Evolutionary conservation across 2,797 vertebrate genomes (phyloP), one percentile per base, ranked within the genome.

Genomic region (Rhynchonycteris naso): DNA sequence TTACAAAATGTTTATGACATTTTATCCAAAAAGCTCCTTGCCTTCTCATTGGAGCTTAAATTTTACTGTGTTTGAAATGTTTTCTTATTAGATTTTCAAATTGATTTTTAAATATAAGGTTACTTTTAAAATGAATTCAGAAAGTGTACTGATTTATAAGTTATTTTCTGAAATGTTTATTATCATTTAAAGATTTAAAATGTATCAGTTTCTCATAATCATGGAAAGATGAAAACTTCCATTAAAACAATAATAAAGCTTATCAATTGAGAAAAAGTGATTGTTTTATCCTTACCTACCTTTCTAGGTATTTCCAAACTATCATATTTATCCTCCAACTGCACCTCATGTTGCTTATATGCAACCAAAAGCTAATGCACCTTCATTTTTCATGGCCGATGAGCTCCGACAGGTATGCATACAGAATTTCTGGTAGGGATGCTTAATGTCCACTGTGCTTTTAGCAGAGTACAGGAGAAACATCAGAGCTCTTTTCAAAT

Each of bases 321-420:
- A 99, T 97, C 99, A 99, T 96, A 99, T 99, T 98, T 99, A 99
- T 93, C 99, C 99, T 98, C 99, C 99, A 96, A 99, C 99, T 35
- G 99, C 99, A 76, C 99, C 99, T 97, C 99, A 99, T 65, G 99
- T 99, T 98, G 99, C 99, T 97, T 99, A 99, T 96, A 99, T 99
- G 99, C 99, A 99, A 96, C 99, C 99, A 15, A 99, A 99, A 99
- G 99, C 99, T 96, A 99, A 99, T 59, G 99, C 99, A 97, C 99
- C 99, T 97, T 99, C 99, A 86, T 99, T 99, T 98, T 99, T 99
- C 97, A 99, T 99, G 99, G 99, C 99, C 54, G 99, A 99, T 95
- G 99, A 99, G 96, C 99, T 99, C 88, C 98, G 99, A 98, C 99
- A 99, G 99, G 99, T 99, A 99, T 74, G 93, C 35, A 93, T 22